Evolutionary conservation across 2,113 vertebrate species (phyloP).

Genomic region (Gambusia affinis): DNA sequence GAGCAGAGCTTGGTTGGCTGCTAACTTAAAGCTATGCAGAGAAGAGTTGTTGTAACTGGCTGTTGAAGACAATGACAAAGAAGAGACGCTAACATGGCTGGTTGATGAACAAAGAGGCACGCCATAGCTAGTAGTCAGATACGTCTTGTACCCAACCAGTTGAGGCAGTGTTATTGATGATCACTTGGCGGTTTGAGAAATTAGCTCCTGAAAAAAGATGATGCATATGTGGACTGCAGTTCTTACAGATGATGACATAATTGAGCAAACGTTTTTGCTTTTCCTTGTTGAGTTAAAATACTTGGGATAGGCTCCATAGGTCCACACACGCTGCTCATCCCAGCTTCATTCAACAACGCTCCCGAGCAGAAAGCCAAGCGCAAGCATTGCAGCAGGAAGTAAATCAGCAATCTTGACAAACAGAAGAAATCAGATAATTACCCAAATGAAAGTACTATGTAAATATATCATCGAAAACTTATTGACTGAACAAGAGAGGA

Average conservation of each 20-base stretch:
- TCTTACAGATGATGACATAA: slow-evolving; percentile 13
- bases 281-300: slow-evolving; percentile 9
- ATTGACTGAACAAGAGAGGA: slow-evolving; percentile 58
- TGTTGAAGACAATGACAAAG: slow-evolving; percentile 57
- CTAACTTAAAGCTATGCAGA: slow-evolving; percentile 75
- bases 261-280: slow-evolving; percentile 15
- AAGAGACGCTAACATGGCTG: slow-evolving; percentile 53
- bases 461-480: slow-evolving; percentile 69
- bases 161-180: slow-evolving; percentile 68
- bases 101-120: slow-evolving; percentile 60
- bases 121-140: slow-evolving; percentile 49
- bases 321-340: slow-evolving; percentile 35
- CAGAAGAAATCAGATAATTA: slow-evolving; percentile 30
- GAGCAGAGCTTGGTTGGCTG: slow-evolving; percentile 56
- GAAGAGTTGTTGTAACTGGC: slow-evolving; percentile 62
- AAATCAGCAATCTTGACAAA: slow-evolving; percentile 53
- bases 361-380: slow-evolving; percentile 53
- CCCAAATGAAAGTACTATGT: slow-evolving; percentile 50
- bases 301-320: slow-evolving; percentile 36
- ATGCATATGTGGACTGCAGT: slow-evolving; percentile 24
- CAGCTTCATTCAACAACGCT: slow-evolving; percentile 33
- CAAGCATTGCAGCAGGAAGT: slow-evolving; percentile 51
- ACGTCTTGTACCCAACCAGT: slow-evolving; percentile 51
- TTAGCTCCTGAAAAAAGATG: slow-evolving; percentile 31
- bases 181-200: slow-evolving; percentile 53